Base-by-base conservation (phyloP, 2,888 invertebrate species). In the Mactromeris polynyma region DNA sequence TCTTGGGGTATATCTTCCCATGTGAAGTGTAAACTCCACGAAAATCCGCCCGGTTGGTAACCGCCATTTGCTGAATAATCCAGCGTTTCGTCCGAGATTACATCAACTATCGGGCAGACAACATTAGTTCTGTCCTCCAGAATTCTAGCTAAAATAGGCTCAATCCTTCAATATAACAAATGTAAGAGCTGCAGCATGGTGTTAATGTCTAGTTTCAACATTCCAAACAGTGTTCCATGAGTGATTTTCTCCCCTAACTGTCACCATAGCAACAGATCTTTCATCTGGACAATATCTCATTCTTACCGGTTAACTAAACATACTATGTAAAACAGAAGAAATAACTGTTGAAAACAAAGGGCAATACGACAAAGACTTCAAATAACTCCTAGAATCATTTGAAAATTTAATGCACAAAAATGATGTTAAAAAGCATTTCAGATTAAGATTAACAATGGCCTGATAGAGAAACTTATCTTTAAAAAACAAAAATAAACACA, bases 21-120 rank as follows among this genome's bases (percentile, higher is more conserved):
- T 1, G 98, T 98, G 96, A 99, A 99, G 97, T 99, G 99, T 0
- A 99, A 98, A 90, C 96, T 96, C 97, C 97, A 97, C 51, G 96
- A 96, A 93, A 97, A 97, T 11, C 96, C 96, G 6, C 97, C 97
- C 19, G 96, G 95, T 33, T 95, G 93, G 81, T 94, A 93, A 36
- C 95, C 95, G 9, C 95, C 94, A 40, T 93, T 93, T 38, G 92
- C 90, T 19, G 91, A 91, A 93, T 95, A 96, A 81, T 93, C 90
- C 79, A 99, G 97, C 83, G 97, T 98, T 91, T 97, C 97, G 89
- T 98, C 98, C 96, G 98, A 98, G 94, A 99, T 98, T 85, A 98
- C 98, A 97, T 99, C 99, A 93, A 99, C 99, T 93, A 99, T 98
- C 77, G 99, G 99, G 94, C 99, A 98, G 81, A 99, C 97, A 19